These are phyloP conservation scores for Artibeus lituratus DNA, from an alignment of 2,797 vertebrate species.

Conservation along the genomic window DNA sequence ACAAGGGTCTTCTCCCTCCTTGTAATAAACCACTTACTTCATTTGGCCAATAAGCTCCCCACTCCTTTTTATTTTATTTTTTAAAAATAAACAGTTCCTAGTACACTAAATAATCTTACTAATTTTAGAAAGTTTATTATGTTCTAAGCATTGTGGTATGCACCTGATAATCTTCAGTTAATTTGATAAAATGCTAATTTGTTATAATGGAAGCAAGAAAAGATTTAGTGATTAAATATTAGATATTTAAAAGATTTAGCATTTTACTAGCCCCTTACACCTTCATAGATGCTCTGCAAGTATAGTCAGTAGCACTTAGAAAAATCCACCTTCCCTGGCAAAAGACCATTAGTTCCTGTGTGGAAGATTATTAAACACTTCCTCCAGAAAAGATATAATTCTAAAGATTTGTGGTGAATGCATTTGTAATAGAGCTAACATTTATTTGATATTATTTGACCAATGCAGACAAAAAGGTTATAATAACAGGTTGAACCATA, in stretches of 20 bases:
- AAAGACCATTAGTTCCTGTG: not conserved
- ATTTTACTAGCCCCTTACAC: not conserved
- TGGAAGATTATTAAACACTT: conserved; percentile 33
- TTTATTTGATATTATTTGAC: conserved; percentile 56
- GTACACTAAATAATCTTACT: not conserved
- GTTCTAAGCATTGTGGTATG: not conserved
- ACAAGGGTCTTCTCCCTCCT: not conserved
- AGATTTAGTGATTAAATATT: not conserved
- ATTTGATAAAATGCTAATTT: conserved; percentile 11
- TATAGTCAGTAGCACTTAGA: not conserved
- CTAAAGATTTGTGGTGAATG: conserved; percentile 33
- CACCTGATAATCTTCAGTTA: not conserved
- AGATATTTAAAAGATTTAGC: conserved; percentile 24
- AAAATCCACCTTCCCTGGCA: not conserved
- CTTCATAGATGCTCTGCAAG: not conserved
- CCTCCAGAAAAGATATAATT: conserved; percentile 24
- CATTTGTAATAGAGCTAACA: conserved; percentile 50
- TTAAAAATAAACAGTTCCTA: not conserved
- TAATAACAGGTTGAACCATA: not conserved
- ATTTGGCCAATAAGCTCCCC: not conserved
- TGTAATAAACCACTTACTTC: not conserved
- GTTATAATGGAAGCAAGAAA: not conserved
- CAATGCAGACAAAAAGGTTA: conserved; percentile 31
- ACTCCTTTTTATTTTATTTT: not conserved
- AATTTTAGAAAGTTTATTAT: not conserved